phyloP scores from a whole-genome alignment of 2,888 invertebrate species.

The Drosophila nigricruria region DNA sequence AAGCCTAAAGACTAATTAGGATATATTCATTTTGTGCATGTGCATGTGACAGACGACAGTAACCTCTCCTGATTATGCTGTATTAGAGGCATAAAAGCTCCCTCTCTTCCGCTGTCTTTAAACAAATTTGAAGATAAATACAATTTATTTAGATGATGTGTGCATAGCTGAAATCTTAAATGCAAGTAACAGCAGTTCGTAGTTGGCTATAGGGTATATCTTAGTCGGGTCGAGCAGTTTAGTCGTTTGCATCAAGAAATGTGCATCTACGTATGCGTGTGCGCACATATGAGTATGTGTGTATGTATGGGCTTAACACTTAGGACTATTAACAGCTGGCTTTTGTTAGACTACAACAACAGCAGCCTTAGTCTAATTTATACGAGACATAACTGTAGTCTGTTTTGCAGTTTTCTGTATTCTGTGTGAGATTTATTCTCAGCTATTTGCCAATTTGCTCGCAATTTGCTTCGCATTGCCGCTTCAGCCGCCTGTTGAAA shows the following conservation, averaged over 20 bases:
- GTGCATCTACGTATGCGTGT: neutral
- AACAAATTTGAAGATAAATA: neutral
- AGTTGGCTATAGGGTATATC: neutral
- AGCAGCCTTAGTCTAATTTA: constrained; percentile 15
- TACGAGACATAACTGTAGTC: constrained; percentile 3
- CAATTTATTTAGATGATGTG: neutral
- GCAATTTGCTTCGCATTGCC: constrained; percentile 11
- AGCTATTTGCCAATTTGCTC: constrained; percentile 7
- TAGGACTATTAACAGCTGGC: constrained; percentile 44
- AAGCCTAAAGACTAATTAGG: neutral
- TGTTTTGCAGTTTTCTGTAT: neutral
- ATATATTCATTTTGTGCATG: neutral
- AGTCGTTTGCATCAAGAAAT: neutral
- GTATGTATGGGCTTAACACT: constrained; percentile 4
- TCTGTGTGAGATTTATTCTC: constrained; percentile 22
- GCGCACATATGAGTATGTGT: neutral
- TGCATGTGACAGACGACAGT: neutral
- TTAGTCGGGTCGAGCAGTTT: neutral
- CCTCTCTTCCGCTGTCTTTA: neutral
- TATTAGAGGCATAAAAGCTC: neutral
- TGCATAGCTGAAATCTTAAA: neutral
- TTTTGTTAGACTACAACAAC: constrained; percentile 33
- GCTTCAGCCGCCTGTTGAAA: constrained; percentile 8
- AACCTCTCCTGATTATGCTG: neutral
- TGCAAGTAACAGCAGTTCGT: no score